Conservation (phyloP, 2,888 invertebrate species). For the Lepidochitona cinerea region DNA sequence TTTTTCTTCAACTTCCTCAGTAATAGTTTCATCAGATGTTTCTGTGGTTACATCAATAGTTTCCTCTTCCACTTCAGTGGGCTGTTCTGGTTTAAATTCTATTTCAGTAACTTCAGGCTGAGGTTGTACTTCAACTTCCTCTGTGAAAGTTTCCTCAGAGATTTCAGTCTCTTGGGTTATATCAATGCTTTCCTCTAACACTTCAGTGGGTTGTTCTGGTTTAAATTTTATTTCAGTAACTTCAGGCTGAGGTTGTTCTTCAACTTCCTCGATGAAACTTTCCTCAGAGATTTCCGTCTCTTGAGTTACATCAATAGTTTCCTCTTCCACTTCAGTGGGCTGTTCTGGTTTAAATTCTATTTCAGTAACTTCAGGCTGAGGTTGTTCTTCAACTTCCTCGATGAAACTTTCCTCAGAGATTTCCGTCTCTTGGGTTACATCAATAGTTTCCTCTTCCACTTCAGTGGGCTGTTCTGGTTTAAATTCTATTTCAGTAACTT, state of each 20-base stretch:
- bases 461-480: not conserved
- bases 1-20: not conserved
- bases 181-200: too few relatives aligned
- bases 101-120: not conserved
- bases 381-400: not conserved
- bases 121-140: not conserved
- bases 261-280: not conserved
- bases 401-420: constrained; percentile 4
- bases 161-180: too few relatives aligned
- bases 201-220: too few relatives aligned
- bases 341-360: not conserved
- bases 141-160: not conserved
- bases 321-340: not conserved
- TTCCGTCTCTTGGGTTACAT: constrained; percentile 28
- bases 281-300: not conserved
- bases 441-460: too few relatives aligned
- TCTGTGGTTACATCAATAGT: not conserved
- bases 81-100: not conserved
- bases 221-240: not conserved
- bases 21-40: not conserved
- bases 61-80: not conserved
- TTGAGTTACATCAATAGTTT: not conserved
- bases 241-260: not conserved
- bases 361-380: not conserved
- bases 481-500: not conserved